Percentiles rank a stretch among this genome's conserved stretches.
Conservation (phyloP, 2,888 invertebrate genomes). For the Nemapogon koenigi region DNA sequence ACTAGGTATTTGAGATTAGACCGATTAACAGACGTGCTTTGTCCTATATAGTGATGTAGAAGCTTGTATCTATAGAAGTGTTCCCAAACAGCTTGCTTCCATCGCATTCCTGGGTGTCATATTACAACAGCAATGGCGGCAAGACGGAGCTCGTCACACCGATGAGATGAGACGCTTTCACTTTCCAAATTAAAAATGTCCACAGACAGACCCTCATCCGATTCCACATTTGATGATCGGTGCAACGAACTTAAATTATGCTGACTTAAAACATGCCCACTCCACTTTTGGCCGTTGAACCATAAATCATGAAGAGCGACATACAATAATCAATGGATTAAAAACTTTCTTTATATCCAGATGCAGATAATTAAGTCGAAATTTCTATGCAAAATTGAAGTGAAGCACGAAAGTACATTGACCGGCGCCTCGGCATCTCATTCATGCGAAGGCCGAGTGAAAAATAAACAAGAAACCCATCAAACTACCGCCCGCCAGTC, state of each 20-base stretch:
- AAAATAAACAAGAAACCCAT: constrained; percentile 37
- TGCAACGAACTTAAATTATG: constrained; percentile 35
- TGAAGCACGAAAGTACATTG: constrained; percentile 25
- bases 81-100: too few relatives aligned
- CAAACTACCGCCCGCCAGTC: constrained; percentile 21
- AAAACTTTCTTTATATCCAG: too few relatives aligned
- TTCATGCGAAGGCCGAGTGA: constrained; percentile 50
- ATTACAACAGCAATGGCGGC: constrained; percentile 24
- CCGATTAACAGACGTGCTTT: too few relatives aligned
- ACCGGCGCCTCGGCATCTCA: constrained; percentile 38
- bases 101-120: constrained; percentile 31
- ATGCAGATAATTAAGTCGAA: too few relatives aligned
- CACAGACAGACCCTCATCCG: constrained; percentile 24
- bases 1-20: too few relatives aligned
- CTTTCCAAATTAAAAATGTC: constrained; percentile 32
- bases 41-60: too few relatives aligned
- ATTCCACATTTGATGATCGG: constrained; percentile 26
- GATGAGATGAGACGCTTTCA: constrained; percentile 31
- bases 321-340: too few relatives aligned
- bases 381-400: background rate
- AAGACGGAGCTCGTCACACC: constrained; percentile 36
- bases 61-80: too few relatives aligned
- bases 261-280: constrained; percentile 31
- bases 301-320: too few relatives aligned
- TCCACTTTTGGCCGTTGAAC: too few relatives aligned